Conservation (phyloP, 2,888 invertebrate genomes). For the Torymus aiolomorphi region DNA sequence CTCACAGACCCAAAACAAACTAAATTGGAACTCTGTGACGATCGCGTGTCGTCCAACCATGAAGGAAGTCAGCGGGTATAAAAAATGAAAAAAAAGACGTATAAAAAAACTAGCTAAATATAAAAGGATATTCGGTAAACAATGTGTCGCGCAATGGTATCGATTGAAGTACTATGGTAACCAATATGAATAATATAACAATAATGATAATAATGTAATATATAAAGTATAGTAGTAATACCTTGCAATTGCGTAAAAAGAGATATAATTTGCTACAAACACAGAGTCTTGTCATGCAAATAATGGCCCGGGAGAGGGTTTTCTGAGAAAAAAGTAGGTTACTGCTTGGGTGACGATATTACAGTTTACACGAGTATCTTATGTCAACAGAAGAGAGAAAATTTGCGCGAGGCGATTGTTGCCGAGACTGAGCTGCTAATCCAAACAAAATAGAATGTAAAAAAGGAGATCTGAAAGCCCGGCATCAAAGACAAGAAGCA, state of each 20-base stretch:
- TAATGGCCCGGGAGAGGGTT: slow-evolving; percentile 74
- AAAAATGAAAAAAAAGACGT: too few species aligned
- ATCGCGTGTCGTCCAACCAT: slow-evolving; percentile 20
- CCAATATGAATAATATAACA: slow-evolving; percentile 45
- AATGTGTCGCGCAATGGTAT: slow-evolving; percentile 15
- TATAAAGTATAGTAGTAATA: slow-evolving; percentile 47
- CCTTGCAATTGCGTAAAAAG: slow-evolving; percentile 72
- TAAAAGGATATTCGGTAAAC: slow-evolving; percentile 14
- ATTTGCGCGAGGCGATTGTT: not conserved
- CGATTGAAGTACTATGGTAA: slow-evolving; percentile 32
- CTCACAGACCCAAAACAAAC: slow-evolving; percentile 22
- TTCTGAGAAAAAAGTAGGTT: slow-evolving; percentile 49
- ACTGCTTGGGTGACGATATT: slow-evolving; percentile 72
- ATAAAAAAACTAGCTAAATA: not conserved
- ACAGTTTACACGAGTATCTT: slow-evolving; percentile 9
- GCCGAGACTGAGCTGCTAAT: not conserved
- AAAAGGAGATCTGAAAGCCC: not conserved
- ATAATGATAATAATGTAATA: slow-evolving; percentile 42
- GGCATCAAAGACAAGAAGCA: not conserved
- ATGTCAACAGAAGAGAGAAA: not conserved
- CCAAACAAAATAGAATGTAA: slow-evolving; percentile 5
- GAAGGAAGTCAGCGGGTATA: not conserved
- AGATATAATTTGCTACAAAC: slow-evolving; percentile 69
- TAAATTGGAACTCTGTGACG: not conserved
- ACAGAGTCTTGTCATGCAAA: slow-evolving; percentile 75